Evolutionary conservation across 2,797 vertebrate species (phyloP), one percentile per base, ranked within the genome.

Genomic region (Thaleichthys pacificus): DNA sequence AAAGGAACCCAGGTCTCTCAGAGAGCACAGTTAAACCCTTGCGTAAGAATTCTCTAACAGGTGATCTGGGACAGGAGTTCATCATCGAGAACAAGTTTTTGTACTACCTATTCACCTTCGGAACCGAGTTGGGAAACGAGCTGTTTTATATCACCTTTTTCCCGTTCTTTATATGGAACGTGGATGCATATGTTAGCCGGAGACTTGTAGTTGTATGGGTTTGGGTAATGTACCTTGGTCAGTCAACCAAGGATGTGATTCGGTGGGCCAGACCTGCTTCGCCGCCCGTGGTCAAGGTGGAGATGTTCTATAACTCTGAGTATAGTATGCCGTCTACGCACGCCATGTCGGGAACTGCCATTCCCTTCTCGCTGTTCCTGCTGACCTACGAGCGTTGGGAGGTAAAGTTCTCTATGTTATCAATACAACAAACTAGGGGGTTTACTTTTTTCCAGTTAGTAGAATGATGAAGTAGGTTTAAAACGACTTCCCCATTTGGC

Each of bases 301-400:
- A 99, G 89, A 89, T 98, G 83, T 97, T 98, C 74, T 99, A 99
- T 90, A 97, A 97, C 93, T 97, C 97, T 0, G 97, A 99, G 91
- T 99, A 99, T 92, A 96, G 97, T 92, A 97, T 99, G 97, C 97
- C 97, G 32, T 99, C 97, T 82, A 99, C 97, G 0, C 97, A 99
- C 80, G 97, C 97, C 90, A 99, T 99, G 97, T 96, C 97, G 0
- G 96, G 95, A 80, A 98, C 97, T 0, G 97, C 96, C 89, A 96
- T 99, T 83, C 97, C 97, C 67, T 87, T 98, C 83, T 82, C 94
- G 1, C 89, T 99, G 1, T 86, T 98, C 84, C 87, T 96, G 77
- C 89, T 99, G 86, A 97, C 96, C 85, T 93, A 90, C 47, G 91
- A 92, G 85, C 93, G 96, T 68, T 99, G 96, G 97, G 93, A 99